These are phyloP conservation scores for Trididemnum miniatum DNA, from an alignment of 23 tunicate species.

Conservation along the genomic window DNA sequence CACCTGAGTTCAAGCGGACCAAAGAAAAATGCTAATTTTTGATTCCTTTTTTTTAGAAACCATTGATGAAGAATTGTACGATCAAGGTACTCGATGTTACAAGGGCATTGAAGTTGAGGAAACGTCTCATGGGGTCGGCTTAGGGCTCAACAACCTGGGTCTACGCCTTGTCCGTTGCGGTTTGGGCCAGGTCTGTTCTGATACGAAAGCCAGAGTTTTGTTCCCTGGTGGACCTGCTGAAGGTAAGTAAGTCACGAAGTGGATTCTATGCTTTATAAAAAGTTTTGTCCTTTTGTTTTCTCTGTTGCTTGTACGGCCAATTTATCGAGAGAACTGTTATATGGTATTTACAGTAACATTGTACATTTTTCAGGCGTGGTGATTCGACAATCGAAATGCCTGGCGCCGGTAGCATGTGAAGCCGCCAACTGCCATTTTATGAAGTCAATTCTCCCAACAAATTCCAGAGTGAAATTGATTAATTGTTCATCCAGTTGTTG, in stretches of 20 bases:
- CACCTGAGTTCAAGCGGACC: too few species aligned
- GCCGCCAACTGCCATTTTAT: slow-evolving; percentile 3
- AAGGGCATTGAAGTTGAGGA: slow-evolving; percentile 1
- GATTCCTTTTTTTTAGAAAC: too few species aligned
- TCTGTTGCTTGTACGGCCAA: too few species aligned
- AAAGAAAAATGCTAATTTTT: too few species aligned
- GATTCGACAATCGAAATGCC: slow-evolving; percentile 1
- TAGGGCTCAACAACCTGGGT: background rate
- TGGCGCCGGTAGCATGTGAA: slow-evolving; percentile 18
- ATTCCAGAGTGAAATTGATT: background rate
- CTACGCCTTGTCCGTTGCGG: background rate
- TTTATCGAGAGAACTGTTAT: too few species aligned
- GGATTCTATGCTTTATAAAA: background rate
- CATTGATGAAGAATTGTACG: background rate
- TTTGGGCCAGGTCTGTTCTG: slow-evolving; percentile 9
- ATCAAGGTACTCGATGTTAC: background rate
- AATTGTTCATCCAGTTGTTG: slow-evolving; percentile 9
- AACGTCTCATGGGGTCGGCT: background rate
- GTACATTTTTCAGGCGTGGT: background rate
- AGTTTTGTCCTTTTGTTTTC: background rate
- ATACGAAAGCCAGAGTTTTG: background rate
- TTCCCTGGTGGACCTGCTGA: background rate
- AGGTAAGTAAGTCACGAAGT: background rate
- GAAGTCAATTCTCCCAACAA: background rate
- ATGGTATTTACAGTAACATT: too few species aligned